Conservation (phyloP, 2,113 vertebrate species). For the Amphiprion percula region DNA sequence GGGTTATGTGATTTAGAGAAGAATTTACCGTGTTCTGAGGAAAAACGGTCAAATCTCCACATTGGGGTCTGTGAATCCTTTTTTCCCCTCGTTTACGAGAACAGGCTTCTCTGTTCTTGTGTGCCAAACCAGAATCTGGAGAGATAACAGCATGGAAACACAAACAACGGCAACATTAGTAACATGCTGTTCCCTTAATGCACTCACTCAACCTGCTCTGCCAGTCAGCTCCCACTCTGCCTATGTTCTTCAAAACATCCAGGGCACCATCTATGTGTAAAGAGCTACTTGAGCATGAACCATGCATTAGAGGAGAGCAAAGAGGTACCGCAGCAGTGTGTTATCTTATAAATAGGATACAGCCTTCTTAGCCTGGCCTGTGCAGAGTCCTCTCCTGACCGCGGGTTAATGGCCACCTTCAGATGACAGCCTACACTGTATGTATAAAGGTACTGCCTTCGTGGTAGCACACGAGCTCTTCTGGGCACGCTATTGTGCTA, state of each 20-base stretch:
- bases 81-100: constrained; percentile 97
- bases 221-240: constrained; percentile 35
- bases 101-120: constrained; percentile 98
- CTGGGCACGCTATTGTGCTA: constrained; percentile 11
- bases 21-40: constrained; percentile 56
- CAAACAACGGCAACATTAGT: constrained; percentile 54
- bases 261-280: constrained; percentile 25
- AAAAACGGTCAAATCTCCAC: constrained; percentile 92
- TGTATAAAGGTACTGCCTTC: not conserved
- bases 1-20: not conserved
- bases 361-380: constrained; percentile 7
- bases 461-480: constrained; percentile 17
- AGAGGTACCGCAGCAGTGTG: constrained; percentile 16
- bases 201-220: constrained; percentile 21
- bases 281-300: constrained; percentile 62
- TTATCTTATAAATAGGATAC: constrained; percentile 37
- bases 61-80: constrained; percentile 97
- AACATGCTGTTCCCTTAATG: constrained; percentile 48
- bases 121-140: constrained; percentile 98
- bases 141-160: constrained; percentile 42
- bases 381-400: constrained; percentile 27
- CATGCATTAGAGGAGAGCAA: constrained; percentile 47
- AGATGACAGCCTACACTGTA: constrained; percentile 9
- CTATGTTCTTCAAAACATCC: constrained; percentile 53
- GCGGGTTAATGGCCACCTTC: constrained; percentile 40